Conservation (phyloP, 2,113 vertebrate species). For the Dasyurus viverrinus region DNA sequence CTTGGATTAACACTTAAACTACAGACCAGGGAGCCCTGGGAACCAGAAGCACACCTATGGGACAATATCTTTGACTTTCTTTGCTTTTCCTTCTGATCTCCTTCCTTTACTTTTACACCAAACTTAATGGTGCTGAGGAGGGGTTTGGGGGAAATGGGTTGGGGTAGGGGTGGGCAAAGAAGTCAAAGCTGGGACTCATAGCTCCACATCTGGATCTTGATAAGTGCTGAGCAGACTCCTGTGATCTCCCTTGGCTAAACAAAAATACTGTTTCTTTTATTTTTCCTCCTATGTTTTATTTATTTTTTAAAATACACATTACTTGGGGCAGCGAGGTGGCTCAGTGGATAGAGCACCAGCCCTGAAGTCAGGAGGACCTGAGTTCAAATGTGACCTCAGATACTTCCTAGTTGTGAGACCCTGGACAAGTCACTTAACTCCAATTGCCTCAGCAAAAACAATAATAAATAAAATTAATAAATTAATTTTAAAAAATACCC, state of each 20-base stretch:
- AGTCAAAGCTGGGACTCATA: not conserved
- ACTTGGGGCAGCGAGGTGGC: too few relatives aligned
- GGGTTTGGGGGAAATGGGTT: not conserved
- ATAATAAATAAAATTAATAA: too few relatives aligned
- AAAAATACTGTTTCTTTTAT: not conserved
- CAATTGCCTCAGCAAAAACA: too few relatives aligned
- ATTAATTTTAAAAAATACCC: too few relatives aligned
- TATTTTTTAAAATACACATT: too few relatives aligned
- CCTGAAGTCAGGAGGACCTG: too few relatives aligned
- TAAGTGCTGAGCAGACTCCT: not conserved
- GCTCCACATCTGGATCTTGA: not conserved
- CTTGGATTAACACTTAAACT: not conserved
- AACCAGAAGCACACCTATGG: not conserved
- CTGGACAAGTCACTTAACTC: too few relatives aligned
- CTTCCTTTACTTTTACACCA: not conserved
- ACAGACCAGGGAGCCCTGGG: not conserved
- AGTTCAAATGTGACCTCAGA: too few relatives aligned
- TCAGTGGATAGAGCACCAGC: too few relatives aligned
- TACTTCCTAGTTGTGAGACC: too few relatives aligned
- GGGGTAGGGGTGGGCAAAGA: not conserved
- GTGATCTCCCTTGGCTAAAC: not conserved
- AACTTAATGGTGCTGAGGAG: not conserved
- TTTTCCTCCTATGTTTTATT: too few relatives aligned
- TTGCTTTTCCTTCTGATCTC: not conserved
- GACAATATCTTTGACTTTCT: not conserved